These are phyloP conservation scores for Aurelia sp. DNA, from an alignment of 30 jellyfish, hydroid and myxozoan genomes.

Conservation along the genomic window DNA sequence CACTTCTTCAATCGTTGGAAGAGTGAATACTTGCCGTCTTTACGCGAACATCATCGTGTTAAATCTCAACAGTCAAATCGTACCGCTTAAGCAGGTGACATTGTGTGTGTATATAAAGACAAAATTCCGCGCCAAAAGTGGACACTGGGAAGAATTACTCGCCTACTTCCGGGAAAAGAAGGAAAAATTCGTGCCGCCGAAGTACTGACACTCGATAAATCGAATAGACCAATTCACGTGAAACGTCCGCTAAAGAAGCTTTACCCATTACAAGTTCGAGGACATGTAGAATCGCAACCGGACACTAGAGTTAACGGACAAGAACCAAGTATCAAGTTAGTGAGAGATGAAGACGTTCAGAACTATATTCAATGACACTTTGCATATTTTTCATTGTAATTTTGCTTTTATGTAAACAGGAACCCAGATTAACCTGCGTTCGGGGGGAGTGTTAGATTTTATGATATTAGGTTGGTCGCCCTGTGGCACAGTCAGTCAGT, in stretches of 20 bases:
- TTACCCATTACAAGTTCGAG: neutral
- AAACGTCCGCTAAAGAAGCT: neutral
- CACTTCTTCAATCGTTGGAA: constrained; percentile 41
- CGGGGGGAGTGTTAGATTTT: no score
- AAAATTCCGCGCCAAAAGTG: neutral
- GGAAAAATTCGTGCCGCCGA: neutral
- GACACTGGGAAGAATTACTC: neutral
- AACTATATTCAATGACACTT: no score
- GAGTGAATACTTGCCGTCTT: constrained; percentile 24
- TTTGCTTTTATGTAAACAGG: no score
- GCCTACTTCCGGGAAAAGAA: neutral
- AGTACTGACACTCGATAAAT: neutral
- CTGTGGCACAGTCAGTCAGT: no score
- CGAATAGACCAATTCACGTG: neutral
- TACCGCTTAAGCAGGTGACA: neutral
- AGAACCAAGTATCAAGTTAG: neutral
- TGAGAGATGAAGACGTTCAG: neutral
- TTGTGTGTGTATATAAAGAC: neutral
- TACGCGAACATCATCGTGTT: constrained; percentile 27
- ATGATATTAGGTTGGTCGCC: no score
- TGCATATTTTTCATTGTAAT: no score
- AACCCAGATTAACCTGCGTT: no score
- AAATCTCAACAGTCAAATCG: neutral
- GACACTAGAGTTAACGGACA: neutral
- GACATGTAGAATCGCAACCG: neutral